Base-by-base conservation (phyloP, 2,797 vertebrate species). In the Hozukius guyotensis region DNA sequence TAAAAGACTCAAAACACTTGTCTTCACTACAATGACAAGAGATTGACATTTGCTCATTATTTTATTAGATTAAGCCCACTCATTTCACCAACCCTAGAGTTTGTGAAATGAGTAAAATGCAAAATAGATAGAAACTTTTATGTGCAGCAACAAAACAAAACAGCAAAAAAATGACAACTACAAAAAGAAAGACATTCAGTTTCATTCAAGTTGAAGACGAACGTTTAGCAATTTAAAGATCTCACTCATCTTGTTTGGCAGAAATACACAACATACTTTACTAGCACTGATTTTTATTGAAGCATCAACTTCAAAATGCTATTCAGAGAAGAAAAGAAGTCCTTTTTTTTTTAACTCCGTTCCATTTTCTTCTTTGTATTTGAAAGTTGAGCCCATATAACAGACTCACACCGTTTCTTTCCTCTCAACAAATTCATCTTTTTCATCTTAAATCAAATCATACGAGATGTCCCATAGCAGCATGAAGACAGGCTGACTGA, bases 361-460 rank as follows among this genome's bases (percentile, higher is more conserved):
- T 56, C 42, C 65, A 65, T 86, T 76, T 88, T 78, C 38, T 66
- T 79, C 36, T 67, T n/a, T 67, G 29, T 34, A 27, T 81, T 85
- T 85, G 31, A 79, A 67, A 74, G 63, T 77, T 79, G 61, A 81
- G 29, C 53, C 72, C 72, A 62, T 77, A 36, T 32, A 82, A 89
- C 36, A 80, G 71, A 71, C 60, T 77, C 42, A 1, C 80, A 78
- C 78, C 46, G 57, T 82, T 83, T 81, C 73, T 72, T n/a, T 88
- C 42, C 32, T 34, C 53, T 66, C 49, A 62, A 81, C 83, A 88
- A 85, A 87, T 88, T 71, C 55, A 59, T 87, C 73, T 83, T 87
- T 46, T 90, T 92, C 80, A 89, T 89, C 81, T 87, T 69, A 65
- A 88, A 89, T 93, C 79, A 87, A 81, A 85, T 89, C 88, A 83